Evolutionary conservation across 2,113 vertebrate species (phyloP).

Genomic region (Equus quagga): DNA sequence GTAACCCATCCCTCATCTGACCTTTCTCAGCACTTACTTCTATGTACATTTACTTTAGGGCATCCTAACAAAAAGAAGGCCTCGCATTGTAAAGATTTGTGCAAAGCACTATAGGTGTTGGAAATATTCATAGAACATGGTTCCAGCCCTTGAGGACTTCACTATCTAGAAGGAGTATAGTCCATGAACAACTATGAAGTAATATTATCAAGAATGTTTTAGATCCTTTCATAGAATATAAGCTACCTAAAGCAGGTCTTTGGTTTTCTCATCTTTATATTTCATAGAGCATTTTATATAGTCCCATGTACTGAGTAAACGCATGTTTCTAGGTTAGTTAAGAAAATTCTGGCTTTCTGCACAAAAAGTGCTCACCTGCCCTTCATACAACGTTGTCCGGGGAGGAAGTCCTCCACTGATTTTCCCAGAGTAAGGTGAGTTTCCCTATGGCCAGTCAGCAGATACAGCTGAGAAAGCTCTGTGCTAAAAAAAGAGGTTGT

Average conservation of each 20-base stretch:
- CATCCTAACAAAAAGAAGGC: background rate
- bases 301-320: background rate
- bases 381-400: constrained; percentile 24
- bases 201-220: background rate
- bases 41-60: background rate
- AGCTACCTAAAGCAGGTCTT: background rate
- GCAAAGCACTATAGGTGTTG: background rate
- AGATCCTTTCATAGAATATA: background rate
- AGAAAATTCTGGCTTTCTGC: constrained; percentile 1
- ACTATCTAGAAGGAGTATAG: background rate
- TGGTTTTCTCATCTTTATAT: background rate
- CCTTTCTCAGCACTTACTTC: background rate
- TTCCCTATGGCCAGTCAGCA: constrained; percentile 65
- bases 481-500: constrained; percentile 42
- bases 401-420: background rate
- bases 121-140: background rate
- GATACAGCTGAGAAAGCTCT: constrained; percentile 2
- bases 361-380: background rate
- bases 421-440: constrained; percentile 23
- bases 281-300: background rate
- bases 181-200: background rate
- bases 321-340: background rate
- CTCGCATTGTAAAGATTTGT: background rate
- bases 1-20: background rate
- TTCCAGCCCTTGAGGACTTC: background rate